Conservation (phyloP, 2,113 vertebrate genomes). For the Chelonoidis abingdonii region DNA sequence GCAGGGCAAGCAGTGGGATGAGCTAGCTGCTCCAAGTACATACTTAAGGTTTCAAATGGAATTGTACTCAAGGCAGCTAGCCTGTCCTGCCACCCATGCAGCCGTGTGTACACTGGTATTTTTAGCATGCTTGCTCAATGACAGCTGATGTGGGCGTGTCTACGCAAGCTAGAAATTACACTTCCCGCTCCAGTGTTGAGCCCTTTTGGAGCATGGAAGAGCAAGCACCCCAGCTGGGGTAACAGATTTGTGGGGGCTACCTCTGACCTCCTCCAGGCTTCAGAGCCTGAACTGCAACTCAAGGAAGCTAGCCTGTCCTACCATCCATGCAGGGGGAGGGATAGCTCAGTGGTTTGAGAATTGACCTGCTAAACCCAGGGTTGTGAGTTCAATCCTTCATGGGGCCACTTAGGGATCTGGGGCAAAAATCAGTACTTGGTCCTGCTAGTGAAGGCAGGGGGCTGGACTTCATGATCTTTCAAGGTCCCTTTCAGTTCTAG, state of each 20-base stretch:
- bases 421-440: too few relatives aligned
- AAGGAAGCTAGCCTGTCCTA: too few relatives aligned
- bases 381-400: too few relatives aligned
- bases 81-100: neutral
- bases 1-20: neutral
- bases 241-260: neutral
- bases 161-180: neutral
- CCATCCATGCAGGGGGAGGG: too few relatives aligned
- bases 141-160: neutral
- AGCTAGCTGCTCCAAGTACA: neutral
- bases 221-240: neutral
- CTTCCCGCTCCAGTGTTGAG: neutral
- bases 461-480: too few relatives aligned
- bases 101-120: neutral
- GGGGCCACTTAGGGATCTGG: too few relatives aligned
- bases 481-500: too few relatives aligned
- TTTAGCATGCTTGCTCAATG: neutral
- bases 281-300: neutral
- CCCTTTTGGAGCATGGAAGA: neutral
- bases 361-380: too few relatives aligned
- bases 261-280: neutral
- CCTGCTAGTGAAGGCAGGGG: too few relatives aligned
- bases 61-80: neutral
- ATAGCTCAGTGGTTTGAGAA: too few relatives aligned
- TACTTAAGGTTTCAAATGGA: neutral